Evolutionary conservation across 2,888 invertebrate genomes (phyloP).

Genomic region (Cremastinae sp.): DNA sequence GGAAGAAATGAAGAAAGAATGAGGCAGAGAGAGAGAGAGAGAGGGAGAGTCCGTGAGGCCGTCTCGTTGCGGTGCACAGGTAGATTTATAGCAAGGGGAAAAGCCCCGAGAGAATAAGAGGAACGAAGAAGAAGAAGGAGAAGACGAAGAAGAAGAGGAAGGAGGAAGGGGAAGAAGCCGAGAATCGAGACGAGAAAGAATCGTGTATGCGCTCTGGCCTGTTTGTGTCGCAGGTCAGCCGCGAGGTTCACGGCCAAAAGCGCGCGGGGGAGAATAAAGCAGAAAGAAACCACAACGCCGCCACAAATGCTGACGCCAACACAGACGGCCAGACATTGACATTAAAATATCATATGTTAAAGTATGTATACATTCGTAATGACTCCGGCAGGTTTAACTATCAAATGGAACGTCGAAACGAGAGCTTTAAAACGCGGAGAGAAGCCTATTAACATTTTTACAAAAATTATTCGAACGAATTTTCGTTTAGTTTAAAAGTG

Average conservation of each 20-base stretch:
- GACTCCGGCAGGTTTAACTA: slow-evolving; percentile 29
- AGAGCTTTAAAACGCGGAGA: too few relatives aligned
- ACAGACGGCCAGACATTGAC: slow-evolving; percentile 10
- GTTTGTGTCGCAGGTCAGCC: slow-evolving; percentile 78
- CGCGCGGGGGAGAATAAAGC: slow-evolving; percentile 50
- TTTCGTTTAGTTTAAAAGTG: too few relatives aligned
- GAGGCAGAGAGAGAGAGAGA: slow-evolving; percentile 44
- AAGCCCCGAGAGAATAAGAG: slow-evolving; percentile 44
- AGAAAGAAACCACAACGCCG: slow-evolving; percentile 59
- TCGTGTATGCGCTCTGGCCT: slow-evolving; percentile 55
- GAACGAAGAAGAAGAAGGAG: too few relatives aligned
- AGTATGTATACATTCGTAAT: slow-evolving; percentile 9
- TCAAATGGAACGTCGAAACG: too few relatives aligned
- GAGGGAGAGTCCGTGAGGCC: slow-evolving; percentile 68
- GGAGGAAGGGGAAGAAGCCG: slow-evolving; percentile 9
- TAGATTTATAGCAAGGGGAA: slow-evolving; percentile 75
- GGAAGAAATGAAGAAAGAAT: slow-evolving; percentile 2
- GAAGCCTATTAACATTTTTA: too few relatives aligned
- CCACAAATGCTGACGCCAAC: slow-evolving; percentile 50
- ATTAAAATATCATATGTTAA: background rate
- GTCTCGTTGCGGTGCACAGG: slow-evolving; percentile 68
- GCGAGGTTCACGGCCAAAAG: slow-evolving; percentile 78
- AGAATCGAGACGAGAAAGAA: slow-evolving; percentile 41
- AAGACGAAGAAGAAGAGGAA: slow-evolving; percentile 30
- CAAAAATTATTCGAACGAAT: too few relatives aligned